These are phyloP conservation scores for Crax fasciolata DNA, from an alignment of 2,797 vertebrate species.

Conservation along the genomic window DNA sequence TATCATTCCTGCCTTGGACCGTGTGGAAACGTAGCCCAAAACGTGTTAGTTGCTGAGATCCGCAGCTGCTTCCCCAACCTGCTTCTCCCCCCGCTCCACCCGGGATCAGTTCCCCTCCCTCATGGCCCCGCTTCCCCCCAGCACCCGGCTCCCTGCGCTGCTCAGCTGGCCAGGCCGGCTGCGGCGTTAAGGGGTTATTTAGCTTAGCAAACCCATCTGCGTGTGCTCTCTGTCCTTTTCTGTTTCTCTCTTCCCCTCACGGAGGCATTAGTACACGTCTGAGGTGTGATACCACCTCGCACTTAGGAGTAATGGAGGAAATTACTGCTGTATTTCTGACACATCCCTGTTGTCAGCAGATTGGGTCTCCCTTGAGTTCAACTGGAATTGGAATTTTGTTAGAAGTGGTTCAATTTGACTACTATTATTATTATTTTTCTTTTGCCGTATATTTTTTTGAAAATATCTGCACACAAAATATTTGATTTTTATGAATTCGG, in stretches of 20 bases:
- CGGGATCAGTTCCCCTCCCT: neutral
- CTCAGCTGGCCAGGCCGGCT: neutral
- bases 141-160: neutral
- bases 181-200: slow-evolving; percentile 7
- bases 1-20: neutral
- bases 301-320: neutral
- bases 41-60: neutral
- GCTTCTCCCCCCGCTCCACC: neutral
- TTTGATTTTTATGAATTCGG: neutral
- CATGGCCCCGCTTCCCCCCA: neutral
- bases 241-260: neutral
- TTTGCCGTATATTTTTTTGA: neutral
- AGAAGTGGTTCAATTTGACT: neutral
- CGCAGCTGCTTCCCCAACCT: neutral
- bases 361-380: neutral
- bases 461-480: neutral
- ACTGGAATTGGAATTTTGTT: neutral
- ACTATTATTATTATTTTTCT: neutral
- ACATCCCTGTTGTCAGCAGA: neutral
- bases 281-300: neutral
- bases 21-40: slow-evolving; percentile 19
- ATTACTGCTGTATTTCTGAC: neutral
- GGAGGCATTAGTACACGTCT: neutral
- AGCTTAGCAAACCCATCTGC: neutral
- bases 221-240: neutral